Evolutionary conservation across 2,888 invertebrate species (phyloP).

Genomic region (Polia nebulosa): DNA sequence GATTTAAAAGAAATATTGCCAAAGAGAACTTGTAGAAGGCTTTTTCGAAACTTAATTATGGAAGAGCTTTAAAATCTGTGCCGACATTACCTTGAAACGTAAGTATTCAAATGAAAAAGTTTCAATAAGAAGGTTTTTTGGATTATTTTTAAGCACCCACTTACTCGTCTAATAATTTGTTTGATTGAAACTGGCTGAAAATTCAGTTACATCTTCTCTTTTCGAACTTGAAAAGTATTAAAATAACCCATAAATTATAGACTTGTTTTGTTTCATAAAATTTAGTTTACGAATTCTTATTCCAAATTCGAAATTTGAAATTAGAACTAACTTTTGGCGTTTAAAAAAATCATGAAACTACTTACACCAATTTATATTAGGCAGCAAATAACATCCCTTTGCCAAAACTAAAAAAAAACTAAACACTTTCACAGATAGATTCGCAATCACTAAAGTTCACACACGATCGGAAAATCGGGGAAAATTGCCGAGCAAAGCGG

Average conservation of each 20-base stretch:
- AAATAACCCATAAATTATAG: background rate
- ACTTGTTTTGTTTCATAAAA: background rate
- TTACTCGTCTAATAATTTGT: no score
- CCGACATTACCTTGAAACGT: constrained; percentile 21
- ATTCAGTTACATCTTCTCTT: background rate
- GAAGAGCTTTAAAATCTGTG: constrained; percentile 15
- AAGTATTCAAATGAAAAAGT: constrained; percentile 27
- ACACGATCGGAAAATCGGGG: constrained; percentile 72
- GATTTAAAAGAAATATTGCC: constrained; percentile 28
- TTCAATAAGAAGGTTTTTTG: constrained; percentile 18
- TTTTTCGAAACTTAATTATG: constrained; percentile 38
- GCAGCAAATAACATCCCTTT: constrained; percentile 61
- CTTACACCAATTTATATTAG: constrained; percentile 50
- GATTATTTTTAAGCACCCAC: background rate
- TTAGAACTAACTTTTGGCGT: constrained; percentile 19
- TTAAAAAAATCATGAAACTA: constrained; percentile 31
- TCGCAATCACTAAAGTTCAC: constrained; percentile 73
- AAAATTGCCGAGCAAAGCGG: constrained; percentile 68
- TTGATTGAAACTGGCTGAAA: background rate
- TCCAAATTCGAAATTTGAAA: constrained; percentile 5
- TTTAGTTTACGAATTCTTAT: background rate
- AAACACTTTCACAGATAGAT: constrained; percentile 63
- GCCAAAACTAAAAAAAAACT: constrained; percentile 59
- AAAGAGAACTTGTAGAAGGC: background rate
- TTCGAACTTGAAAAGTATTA: no score